Percentiles rank a stretch among this genome's conserved stretches.
Evolutionary conservation across 2,113 vertebrate genomes (phyloP).

Genomic region (Cynocephalus volans): DNA sequence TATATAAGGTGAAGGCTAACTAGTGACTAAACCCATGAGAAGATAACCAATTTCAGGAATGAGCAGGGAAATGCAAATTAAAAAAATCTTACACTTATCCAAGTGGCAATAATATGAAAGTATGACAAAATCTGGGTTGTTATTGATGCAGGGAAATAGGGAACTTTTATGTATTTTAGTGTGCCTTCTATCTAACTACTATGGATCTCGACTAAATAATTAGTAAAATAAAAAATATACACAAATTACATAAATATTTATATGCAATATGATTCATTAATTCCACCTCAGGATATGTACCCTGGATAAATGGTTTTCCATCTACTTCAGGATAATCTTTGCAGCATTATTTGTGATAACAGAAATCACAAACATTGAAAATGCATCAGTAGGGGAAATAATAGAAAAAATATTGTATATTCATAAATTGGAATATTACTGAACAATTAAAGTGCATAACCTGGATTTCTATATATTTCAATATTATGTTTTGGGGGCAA

Average conservation of each 20-base stretch:
- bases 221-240: not conserved
- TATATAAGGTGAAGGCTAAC: not conserved
- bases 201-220: not conserved
- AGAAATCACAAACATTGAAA: not conserved
- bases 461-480: not conserved
- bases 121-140: not conserved
- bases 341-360: not conserved
- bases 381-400: not conserved
- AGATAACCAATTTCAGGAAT: not conserved
- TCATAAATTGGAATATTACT: slow-evolving; percentile 12
- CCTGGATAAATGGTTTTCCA: not conserved
- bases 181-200: not conserved
- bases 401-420: not conserved
- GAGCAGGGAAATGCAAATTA: not conserved
- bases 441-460: not conserved
- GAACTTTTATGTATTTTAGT: not conserved
- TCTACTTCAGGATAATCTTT: not conserved
- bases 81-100: not conserved
- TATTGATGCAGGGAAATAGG: not conserved
- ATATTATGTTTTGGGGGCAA: not conserved
- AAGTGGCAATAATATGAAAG: not conserved
- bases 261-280: not conserved
- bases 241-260: not conserved
- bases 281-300: not conserved
- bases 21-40: not conserved